Conservation (phyloP, 2,888 invertebrate genomes). For the Scaptomyza cyrtandrae region DNA sequence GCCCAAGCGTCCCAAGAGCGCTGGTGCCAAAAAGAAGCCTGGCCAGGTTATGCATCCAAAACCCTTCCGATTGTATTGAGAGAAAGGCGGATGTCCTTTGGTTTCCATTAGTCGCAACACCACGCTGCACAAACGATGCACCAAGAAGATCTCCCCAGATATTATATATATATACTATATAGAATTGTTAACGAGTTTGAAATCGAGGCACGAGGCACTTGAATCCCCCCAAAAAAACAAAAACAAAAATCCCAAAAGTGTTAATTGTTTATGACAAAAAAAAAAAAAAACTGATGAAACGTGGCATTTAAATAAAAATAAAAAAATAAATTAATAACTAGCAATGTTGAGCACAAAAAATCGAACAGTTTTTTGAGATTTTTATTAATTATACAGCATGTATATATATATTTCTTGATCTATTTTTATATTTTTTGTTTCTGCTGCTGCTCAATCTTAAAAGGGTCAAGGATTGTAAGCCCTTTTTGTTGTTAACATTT, state of each 20-base stretch:
- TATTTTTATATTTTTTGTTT: constrained; percentile 38
- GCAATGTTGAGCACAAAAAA: constrained; percentile 65
- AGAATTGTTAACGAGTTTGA: constrained; percentile 67
- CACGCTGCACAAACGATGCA: constrained; percentile 47
- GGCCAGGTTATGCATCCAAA: constrained; percentile 83
- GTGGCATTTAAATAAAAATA: constrained; percentile 78
- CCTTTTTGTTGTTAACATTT: constrained; percentile 57
- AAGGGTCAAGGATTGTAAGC: constrained; percentile 32
- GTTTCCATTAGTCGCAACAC: constrained; percentile 22
- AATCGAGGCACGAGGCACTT: constrained; percentile 64
- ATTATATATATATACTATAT: constrained; percentile 16
- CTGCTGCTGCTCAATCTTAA: constrained; percentile 22
- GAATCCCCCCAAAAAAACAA: too few relatives aligned
- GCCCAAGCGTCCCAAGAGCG: constrained; percentile 83
- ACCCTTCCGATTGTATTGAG: constrained; percentile 83
- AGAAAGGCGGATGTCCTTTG: neutral
- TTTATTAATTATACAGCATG: constrained; percentile 63
- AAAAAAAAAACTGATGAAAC: constrained; percentile 45
- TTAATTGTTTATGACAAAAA: constrained; percentile 64
- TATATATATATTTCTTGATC: constrained; percentile 64
- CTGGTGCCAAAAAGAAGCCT: constrained; percentile 81
- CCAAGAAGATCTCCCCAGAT: constrained; percentile 46
- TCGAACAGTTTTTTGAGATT: constrained; percentile 57
- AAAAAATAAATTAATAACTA: constrained; percentile 60
- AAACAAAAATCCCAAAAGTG: constrained; percentile 41